Evolutionary conservation across 2,888 invertebrate genomes (phyloP).

Genomic region (Monoplex corrugatus): DNA sequence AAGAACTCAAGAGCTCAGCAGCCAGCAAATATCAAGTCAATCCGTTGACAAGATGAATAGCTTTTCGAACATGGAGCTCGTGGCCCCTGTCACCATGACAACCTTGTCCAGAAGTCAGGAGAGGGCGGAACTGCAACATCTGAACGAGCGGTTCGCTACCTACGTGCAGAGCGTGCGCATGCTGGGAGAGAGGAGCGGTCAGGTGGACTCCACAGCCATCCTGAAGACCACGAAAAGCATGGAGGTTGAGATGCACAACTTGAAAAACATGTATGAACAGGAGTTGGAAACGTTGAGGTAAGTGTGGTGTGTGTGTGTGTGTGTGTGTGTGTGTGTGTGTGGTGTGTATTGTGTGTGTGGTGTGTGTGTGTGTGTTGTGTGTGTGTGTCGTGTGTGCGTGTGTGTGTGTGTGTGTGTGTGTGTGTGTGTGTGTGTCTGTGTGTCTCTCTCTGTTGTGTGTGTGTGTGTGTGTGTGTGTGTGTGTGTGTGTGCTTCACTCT

Average conservation of each 20-base stretch:
- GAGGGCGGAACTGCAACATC: conserved; percentile 70
- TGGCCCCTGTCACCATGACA: not conserved
- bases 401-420: not conserved
- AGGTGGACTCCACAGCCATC: conserved; percentile 71
- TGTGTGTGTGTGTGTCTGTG: not conserved
- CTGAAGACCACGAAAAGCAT: conserved; percentile 73
- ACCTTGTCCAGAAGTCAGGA: conserved; percentile 63
- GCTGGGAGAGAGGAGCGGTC: conserved; percentile 66
- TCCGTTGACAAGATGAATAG: not conserved
- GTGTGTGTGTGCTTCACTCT: not conserved
- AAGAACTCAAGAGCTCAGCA: not conserved
- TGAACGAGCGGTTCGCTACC: conserved; percentile 74
- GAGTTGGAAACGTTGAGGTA: conserved; percentile 77
- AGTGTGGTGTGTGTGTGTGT: conserved; percentile 1
- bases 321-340: too few species aligned
- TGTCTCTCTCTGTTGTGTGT: too few species aligned
- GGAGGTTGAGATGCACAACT: conserved; percentile 74
- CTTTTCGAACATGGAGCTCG: conserved; percentile 20
- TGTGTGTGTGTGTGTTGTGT: too few species aligned
- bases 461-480: too few species aligned
- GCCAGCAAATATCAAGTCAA: not conserved
- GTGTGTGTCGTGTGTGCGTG: too few species aligned
- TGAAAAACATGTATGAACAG: conserved; percentile 75
- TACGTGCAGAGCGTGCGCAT: conserved; percentile 69
- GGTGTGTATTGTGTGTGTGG: too few species aligned